Percentiles rank a stretch among this genome's conserved stretches.
Conservation (phyloP, 2,113 vertebrate species). For the Gymnorhina tibicen region DNA sequence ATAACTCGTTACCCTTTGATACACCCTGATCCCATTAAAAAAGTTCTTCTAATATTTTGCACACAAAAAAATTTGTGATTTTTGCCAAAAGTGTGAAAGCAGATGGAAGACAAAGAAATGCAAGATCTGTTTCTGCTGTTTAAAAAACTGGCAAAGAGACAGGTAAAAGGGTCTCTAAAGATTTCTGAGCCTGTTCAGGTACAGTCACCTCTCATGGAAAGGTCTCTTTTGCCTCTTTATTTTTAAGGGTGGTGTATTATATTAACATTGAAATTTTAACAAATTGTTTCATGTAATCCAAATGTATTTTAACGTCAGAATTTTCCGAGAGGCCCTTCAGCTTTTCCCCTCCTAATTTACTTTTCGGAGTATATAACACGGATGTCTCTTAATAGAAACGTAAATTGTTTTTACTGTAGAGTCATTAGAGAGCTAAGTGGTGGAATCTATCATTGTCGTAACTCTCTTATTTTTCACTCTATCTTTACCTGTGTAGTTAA, state of each 20-base stretch:
- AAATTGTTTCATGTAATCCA: fast-evolving
- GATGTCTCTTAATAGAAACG: not conserved
- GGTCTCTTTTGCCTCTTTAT: fast-evolving
- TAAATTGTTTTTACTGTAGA: not conserved
- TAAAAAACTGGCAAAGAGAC: not conserved
- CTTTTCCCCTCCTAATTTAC: not conserved
- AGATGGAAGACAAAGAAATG: not conserved
- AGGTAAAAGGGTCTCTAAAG: not conserved
- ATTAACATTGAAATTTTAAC: not conserved
- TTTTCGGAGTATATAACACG: not conserved
- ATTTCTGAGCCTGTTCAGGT: not conserved
- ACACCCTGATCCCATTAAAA: not conserved
- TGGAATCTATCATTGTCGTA: fast-evolving
- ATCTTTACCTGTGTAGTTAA: not conserved
- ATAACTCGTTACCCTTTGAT: not conserved
- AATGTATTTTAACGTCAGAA: not conserved
- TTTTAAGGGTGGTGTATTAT: not conserved
- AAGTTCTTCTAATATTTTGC: not conserved
- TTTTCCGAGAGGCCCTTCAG: not conserved
- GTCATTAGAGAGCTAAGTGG: not conserved
- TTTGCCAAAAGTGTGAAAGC: fast-evolving
- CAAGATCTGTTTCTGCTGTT: not conserved
- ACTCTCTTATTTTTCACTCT: not conserved
- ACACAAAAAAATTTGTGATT: not conserved
- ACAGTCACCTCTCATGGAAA: fast-evolving